phyloP scores from a whole-genome alignment of 2,888 invertebrate species.

The Pammene fasciana region DNA sequence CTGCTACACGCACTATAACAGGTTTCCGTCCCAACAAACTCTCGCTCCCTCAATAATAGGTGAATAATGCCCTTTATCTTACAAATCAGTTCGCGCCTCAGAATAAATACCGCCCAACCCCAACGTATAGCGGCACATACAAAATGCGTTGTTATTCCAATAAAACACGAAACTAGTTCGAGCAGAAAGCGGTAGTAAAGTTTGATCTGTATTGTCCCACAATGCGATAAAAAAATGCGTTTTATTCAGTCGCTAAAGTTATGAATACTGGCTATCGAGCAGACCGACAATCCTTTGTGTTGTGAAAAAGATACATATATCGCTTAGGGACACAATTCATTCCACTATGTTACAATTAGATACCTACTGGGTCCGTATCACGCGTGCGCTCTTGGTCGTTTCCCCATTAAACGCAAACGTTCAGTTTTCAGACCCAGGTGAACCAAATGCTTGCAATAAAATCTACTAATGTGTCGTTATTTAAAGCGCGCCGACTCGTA shows the following conservation, averaged over 20 bases:
- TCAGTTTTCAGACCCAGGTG: conserved; percentile 31
- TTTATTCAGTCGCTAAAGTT: conserved; percentile 36
- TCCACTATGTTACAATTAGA: conserved; percentile 35
- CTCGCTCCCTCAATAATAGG: conserved; percentile 39
- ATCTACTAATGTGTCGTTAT: conserved; percentile 10
- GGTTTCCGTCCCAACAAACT: conserved; percentile 31
- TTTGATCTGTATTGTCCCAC: conserved; percentile 32
- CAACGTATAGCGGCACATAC: conserved; percentile 17
- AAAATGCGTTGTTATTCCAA: conserved; percentile 18
- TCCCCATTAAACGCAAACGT: conserved; percentile 18
- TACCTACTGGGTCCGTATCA: conserved; percentile 9
- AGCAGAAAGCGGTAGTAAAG: conserved; percentile 28
- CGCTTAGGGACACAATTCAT: conserved; percentile 30
- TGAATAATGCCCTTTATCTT: conserved; percentile 39
- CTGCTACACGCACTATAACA: conserved; percentile 35
- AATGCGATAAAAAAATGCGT: conserved; percentile 32
- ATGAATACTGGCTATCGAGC: conserved; percentile 34
- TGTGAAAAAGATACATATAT: conserved; percentile 35
- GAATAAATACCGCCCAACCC: conserved; percentile 30
- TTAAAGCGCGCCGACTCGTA: conserved; percentile 11
- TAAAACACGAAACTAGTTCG: conserved; percentile 16
- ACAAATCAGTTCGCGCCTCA: conserved; percentile 31
- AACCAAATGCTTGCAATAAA: conserved; percentile 22
- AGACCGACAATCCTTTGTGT: conserved; percentile 28
- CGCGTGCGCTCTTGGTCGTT: neutral